Base-by-base conservation (phyloP, 2,113 vertebrate genomes). In the Menidia beryllina region DNA sequence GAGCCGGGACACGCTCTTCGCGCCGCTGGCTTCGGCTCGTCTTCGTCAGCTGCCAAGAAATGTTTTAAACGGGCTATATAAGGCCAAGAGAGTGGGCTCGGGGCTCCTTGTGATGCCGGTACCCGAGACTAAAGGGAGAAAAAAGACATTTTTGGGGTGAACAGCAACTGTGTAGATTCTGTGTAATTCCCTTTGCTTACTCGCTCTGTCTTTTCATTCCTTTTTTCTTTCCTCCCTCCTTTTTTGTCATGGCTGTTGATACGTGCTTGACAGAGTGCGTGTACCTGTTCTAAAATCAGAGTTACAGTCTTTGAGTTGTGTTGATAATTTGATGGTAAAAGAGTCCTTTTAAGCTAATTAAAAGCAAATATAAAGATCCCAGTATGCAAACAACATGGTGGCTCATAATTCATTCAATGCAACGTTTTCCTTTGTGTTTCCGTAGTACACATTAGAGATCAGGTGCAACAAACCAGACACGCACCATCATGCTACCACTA, bases 11-110 rank as follows among this genome's bases (percentile, higher is more conserved):
- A 36, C 83, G 57, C 65, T 77, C 75, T 81, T 79, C 68, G 55
- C 75, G 27, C 75, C 49, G 59, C 83, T 85, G 80, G 76, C 87
- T 85, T 23, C 0, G 30, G 21, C 63, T 84, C 77, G 30, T 62
- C 72, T 55, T 69, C 8, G 56, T 61, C 71, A 55, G 68, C 61
- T 84, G 90, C 87, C 87, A 89, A 86, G 78, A 89, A 88, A 51
- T 79, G 53, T 84, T 45, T 47, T 86, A 89, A 85, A 80, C 57
- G 30, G 25, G 26, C 91, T 92, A 91, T 92, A 91, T 91, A 92
- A 90, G 90, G 90, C 85, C 88, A 89, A 86, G 75, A 86, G 63
- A 85, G 78, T 72, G 86, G n/a, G 86, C 80, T 85, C 20, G 73
- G 70, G 78, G 84, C 79, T 81, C 70, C 66, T 83, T 81, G 52